Base-by-base conservation (phyloP, 2,113 vertebrate genomes). In the Phaethon lepturus region DNA sequence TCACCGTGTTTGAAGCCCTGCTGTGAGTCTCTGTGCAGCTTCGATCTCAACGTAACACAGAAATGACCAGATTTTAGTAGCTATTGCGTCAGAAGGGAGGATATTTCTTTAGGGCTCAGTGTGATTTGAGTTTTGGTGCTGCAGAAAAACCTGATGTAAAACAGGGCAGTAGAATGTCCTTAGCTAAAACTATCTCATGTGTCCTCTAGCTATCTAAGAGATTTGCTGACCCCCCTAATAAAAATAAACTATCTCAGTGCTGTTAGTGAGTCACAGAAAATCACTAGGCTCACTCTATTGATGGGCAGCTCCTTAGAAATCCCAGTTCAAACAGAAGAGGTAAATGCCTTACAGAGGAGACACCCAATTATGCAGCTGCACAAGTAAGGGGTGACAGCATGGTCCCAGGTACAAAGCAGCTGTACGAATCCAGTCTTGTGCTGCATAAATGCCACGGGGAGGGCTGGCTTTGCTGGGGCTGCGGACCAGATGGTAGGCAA, bases 81-180 rank as follows among this genome's bases (percentile, higher is more conserved):
- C 56, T 95, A 4, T 53, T 87, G 38, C 82, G 40, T 91, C 83
- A 88, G 35, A 72, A 3, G 11, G 80, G 60, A 89, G 45, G 33
- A 59, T 72, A 26, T 82, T 81, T 76, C 69, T 72, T 89, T 49
- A 93, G 69, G 76, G 53, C 26, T 87, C 52, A 77, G n/a, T 25
- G 23, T 26, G 47, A 93, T 95, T 77, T 92, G 18, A 10, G 15
- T 92, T 95, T 52, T 85, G 50, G 58, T 66, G 86, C 53, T 91
- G 66, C 31, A 87, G 73, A 89, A 92, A 80, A 95, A 63, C 11
- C 42, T 88, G 33, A 42, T 67, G 73, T 90, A 59, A 91, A 96
- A 47, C 16, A 68, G 45, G 17, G 40, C 49, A 71, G 52, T 49
- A 77, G 14, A 69, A 67, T 31, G 42, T 62, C 68, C 79, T 89